Percentiles rank a stretch among this genome's conserved stretches.
phyloP scores from a whole-genome alignment of 1,140 invertebrate species.

The Chironomus striatipennis region DNA sequence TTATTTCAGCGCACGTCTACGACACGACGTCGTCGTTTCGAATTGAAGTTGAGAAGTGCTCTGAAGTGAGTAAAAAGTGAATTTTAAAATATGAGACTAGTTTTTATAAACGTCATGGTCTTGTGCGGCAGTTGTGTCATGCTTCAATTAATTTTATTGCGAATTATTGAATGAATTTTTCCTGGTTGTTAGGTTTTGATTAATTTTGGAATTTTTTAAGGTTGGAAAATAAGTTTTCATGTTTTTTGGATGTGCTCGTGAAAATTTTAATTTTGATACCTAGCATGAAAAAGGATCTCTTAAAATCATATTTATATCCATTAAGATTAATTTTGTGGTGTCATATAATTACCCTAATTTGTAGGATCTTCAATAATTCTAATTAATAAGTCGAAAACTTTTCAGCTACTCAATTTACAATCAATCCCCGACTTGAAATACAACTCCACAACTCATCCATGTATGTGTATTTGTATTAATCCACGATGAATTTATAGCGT shows the following conservation, averaged over 20 bases:
- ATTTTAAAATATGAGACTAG: conserved; percentile 9
- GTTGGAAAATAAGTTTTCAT: too few species aligned
- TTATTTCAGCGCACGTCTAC: background rate
- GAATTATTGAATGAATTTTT: too few species aligned
- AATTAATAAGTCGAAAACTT: background rate
- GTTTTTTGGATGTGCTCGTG: too few species aligned
- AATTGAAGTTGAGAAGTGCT: background rate
- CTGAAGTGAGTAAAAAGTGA: background rate
- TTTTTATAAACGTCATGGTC: background rate
- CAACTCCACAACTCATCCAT: background rate
- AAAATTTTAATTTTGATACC: too few species aligned
- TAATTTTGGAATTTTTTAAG: too few species aligned
- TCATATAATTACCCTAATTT: too few species aligned
- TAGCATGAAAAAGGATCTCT: too few species aligned
- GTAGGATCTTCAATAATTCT: background rate
- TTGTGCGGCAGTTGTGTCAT: background rate
- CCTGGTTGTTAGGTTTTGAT: too few species aligned
- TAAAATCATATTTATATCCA: too few species aligned
- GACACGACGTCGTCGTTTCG: background rate
- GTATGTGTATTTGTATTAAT: background rate
- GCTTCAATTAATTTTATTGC: background rate
- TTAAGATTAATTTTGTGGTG: too few species aligned
- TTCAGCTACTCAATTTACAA: background rate
- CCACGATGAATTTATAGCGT: background rate
- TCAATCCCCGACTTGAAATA: background rate